Base-by-base conservation (phyloP, 2,797 vertebrate species). In the Schizopygopsis malacanthus region DNA sequence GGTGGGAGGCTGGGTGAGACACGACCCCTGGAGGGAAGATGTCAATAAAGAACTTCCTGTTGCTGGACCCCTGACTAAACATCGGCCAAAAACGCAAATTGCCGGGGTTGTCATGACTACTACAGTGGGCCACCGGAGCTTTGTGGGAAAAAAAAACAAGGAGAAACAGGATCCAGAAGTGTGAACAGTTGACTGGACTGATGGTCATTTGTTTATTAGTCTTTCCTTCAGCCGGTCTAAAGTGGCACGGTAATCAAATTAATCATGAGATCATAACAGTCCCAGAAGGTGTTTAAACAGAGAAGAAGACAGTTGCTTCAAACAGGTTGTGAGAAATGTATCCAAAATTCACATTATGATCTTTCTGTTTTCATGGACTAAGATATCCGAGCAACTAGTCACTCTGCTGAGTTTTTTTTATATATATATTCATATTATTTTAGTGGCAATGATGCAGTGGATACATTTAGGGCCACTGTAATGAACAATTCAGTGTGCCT, bases 11-110 rank as follows among this genome's bases (percentile, higher is more conserved):
- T 85, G 86, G 45, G 86, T 85, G 85, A 88, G 63, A 80, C 41
- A 54, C 73, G 82, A 82, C 79, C 90, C 89, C 79, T 73, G 52
- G 90, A 89, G 85, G 82, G 82, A 72, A n/a, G 85, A 86, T 84
- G 79, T 90, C 90, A 91, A 91, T 92, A 92, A 92, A 93, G 85
- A 86, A 79, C 90, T 93, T 95, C 91, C 91, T 93, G 91, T 80
- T 90, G 50, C 79, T 52, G 82, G 89, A 87, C 92, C 90, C 88
- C 77, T 86, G 78, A 89, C 89, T 88, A 91, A 92, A 82, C 79
- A 87, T 52, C 87, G 83, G 92, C 91, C 87, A 91, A 70, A 69
- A 47, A 15, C 61, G 52, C 20, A 22, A 88, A 90, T 82, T 83
- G 88, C 85, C 87, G 18, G 82, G 80, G 92, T 92, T 86, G 67